Conservation (phyloP, 2,113 vertebrate species). For the Donacobius atricapilla region DNA sequence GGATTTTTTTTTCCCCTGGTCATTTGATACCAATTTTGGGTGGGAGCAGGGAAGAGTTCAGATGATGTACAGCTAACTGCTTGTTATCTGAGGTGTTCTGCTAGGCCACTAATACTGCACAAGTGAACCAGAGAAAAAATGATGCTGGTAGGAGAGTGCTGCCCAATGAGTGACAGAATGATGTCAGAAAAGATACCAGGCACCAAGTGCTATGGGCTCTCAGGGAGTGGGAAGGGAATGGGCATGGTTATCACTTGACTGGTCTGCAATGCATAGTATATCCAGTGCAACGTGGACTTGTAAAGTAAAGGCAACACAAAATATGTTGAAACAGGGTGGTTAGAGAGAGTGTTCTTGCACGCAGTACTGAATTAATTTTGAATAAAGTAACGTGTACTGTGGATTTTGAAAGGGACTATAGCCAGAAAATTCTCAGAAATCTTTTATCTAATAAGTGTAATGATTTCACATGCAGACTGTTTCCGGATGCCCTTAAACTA, state of each 20-base stretch:
- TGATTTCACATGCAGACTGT: neutral
- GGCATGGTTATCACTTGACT: neutral
- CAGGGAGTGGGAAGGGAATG: neutral
- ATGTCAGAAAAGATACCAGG: neutral
- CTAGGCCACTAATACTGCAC: neutral
- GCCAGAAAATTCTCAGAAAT: neutral
- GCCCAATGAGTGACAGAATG: neutral
- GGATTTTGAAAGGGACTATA: neutral
- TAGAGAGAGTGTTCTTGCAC: neutral
- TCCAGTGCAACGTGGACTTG: neutral
- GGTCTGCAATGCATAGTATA: neutral
- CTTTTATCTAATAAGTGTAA: neutral
- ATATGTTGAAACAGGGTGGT: neutral
- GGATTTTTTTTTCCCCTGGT: neutral
- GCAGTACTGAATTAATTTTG: neutral
- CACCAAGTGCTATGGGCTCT: neutral
- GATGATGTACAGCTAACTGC: neutral
- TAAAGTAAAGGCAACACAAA: neutral
- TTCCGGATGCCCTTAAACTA: neutral
- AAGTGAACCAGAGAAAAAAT: neutral
- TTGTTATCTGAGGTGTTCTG: neutral
- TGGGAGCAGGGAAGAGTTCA: neutral
- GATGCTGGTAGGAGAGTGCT: neutral
- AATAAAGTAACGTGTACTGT: neutral
- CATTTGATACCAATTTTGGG: neutral